These are phyloP conservation scores for Stomatorhinus walkeri DNA, from an alignment of 2,797 vertebrate genomes.

Conservation along the genomic window DNA sequence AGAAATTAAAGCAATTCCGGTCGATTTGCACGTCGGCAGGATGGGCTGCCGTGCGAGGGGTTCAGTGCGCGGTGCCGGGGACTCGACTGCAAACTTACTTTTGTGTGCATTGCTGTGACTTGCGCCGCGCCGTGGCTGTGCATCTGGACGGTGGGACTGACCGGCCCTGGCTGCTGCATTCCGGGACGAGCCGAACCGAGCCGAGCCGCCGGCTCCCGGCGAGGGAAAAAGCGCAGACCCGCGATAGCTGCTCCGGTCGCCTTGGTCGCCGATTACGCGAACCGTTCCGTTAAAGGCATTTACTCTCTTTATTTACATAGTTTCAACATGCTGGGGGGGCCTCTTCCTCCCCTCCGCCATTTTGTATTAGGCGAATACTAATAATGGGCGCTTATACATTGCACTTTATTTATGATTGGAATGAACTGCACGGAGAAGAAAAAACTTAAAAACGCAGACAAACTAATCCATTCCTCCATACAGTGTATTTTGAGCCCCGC, in stretches of 20 bases:
- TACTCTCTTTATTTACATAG: constrained; percentile 69
- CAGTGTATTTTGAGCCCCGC: constrained; percentile 44
- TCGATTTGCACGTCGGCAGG: constrained; percentile 37
- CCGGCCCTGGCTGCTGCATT: constrained; percentile 66
- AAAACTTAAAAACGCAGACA: constrained; percentile 43
- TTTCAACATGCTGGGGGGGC: constrained; percentile 73
- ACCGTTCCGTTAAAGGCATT: constrained; percentile 47
- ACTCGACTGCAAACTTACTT: constrained; percentile 58
- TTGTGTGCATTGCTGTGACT: constrained; percentile 68
- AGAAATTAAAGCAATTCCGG: constrained; percentile 64
- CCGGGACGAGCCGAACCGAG: constrained; percentile 73
- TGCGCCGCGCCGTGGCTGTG: constrained; percentile 37
- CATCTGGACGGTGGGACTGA: constrained; percentile 23
- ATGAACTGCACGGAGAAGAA: constrained; percentile 49
- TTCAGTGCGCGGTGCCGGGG: not conserved
- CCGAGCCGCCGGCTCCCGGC: not conserved
- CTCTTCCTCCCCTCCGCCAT: constrained; percentile 75
- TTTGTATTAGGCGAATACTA: constrained; percentile 76
- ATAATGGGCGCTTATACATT: constrained; percentile 73
- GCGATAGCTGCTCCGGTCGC: constrained; percentile 41
- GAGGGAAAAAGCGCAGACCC: constrained; percentile 50
- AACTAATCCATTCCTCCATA: constrained; percentile 15
- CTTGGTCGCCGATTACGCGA: constrained; percentile 37
- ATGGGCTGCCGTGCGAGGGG: not conserved
- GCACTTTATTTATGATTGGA: constrained; percentile 69